phyloP scores from a whole-genome alignment of 2,888 invertebrate species.

The Baccha elongata region DNA sequence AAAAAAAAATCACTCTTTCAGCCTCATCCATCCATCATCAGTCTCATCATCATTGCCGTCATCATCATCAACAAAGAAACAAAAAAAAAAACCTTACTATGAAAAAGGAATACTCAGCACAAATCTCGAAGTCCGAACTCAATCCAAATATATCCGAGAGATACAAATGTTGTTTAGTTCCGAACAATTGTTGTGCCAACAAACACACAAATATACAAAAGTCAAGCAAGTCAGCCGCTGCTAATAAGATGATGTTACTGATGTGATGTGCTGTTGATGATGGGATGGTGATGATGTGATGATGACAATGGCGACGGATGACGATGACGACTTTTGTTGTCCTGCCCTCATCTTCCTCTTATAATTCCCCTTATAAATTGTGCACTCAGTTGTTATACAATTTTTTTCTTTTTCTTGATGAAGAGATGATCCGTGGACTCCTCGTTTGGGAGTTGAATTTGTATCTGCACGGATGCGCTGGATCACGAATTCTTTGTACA shows the following conservation, averaged over 20 bases:
- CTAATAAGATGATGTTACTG: slow-evolving; percentile 73
- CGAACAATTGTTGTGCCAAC: slow-evolving; percentile 65
- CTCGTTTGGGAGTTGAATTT: slow-evolving; percentile 50
- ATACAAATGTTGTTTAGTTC: slow-evolving; percentile 58
- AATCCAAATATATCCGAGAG: slow-evolving; percentile 46
- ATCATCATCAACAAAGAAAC: slow-evolving; percentile 15
- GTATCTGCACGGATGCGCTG: slow-evolving; percentile 60
- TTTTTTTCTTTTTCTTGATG: slow-evolving; percentile 45
- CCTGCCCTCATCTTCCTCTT: slow-evolving; percentile 37
- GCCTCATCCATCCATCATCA: slow-evolving; percentile 65
- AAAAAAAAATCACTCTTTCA: slow-evolving; percentile 34
- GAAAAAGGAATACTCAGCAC: slow-evolving; percentile 51
- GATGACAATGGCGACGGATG: slow-evolving; percentile 69
- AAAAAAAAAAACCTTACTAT: background rate
- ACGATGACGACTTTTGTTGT: slow-evolving; percentile 64
- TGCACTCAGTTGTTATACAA: background rate
- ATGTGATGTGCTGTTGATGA: slow-evolving; percentile 65
- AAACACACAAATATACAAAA: slow-evolving; percentile 47
- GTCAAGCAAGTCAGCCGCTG: slow-evolving; percentile 67
- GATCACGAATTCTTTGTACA: slow-evolving; percentile 75
- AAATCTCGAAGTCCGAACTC: slow-evolving; percentile 60
- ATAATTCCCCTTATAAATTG: slow-evolving; percentile 25
- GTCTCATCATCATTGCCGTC: slow-evolving; percentile 62
- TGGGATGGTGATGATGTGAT: slow-evolving; percentile 68
- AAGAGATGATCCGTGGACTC: slow-evolving; percentile 62